Conservation (phyloP, 2,113 vertebrate species). For the Vicugna pacos region DNA sequence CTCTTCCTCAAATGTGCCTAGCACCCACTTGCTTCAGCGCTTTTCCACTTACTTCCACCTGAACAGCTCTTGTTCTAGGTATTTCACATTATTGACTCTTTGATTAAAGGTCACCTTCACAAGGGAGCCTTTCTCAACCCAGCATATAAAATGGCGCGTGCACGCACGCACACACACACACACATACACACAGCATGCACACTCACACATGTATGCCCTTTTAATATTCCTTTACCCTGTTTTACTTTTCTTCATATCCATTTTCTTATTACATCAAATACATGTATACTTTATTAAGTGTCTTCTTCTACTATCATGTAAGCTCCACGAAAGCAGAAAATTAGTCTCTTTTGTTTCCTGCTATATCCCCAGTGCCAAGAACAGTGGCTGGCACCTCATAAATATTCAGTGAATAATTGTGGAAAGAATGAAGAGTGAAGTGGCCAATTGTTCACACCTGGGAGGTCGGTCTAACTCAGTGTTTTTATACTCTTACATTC, state of each 20-base stretch:
- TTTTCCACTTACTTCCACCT: neutral
- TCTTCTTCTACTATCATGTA: neutral
- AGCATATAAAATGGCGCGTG: neutral
- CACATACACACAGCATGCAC: neutral
- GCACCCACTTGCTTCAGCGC: neutral
- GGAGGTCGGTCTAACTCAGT: neutral
- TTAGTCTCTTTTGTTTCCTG: neutral
- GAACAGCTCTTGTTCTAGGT: neutral
- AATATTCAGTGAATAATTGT: neutral
- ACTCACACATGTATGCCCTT: neutral
- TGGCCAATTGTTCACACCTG: neutral
- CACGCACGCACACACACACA: rapidly evolving
- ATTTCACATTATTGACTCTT: neutral
- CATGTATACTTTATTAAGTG: neutral
- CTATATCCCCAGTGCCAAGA: neutral
- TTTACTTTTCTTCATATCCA: neutral
- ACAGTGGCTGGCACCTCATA: neutral
- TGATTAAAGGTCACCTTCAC: neutral
- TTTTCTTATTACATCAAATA: constrained; percentile 2
- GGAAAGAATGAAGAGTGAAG: neutral
- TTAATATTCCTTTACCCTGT: neutral
- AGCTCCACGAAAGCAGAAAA: neutral
- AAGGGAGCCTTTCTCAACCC: neutral
- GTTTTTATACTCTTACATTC: neutral
- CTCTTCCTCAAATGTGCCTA: neutral